Evolutionary conservation across 2,113 vertebrate genomes (phyloP), one percentile per base, ranked within the genome.

Genomic region (Cynoglossus semilaevis): DNA sequence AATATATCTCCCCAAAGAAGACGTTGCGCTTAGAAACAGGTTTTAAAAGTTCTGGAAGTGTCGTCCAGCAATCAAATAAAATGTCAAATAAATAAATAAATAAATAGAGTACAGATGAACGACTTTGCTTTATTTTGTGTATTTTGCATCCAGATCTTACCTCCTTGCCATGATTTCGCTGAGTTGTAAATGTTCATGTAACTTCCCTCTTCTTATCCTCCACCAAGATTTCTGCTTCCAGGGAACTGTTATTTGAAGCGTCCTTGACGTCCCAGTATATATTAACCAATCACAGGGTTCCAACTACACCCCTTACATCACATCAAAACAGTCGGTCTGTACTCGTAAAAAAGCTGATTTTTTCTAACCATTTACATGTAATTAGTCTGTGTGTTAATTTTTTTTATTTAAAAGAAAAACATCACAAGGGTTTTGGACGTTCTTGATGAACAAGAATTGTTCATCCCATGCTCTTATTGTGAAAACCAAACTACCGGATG

Each of bases 101-200:
- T 6, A 15, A 7, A 29, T 5, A 7, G 22, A 14, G n/a, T 0
- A 38, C 51, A 8, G 0, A 2, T 0, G 37, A n/a, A 5, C 36
- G 6, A 4, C n/a, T 35, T 1, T 59, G 5, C 0, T 11, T 5
- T 5, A 0, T 41, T 1, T 35, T 0, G 9, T 1, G 14, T 7
- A 5, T 9, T 11, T 10, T 0, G 2, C 0, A 2, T 12, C 1
- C 0, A 3, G 45, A 1, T 35, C 86, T 72, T 57, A 87, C 86
- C 83, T 15, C 5, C 16, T 74, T 1, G 79, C 63, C 86, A 88
- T 88, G 64, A 1, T 55, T 58, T 16, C 12, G 51, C 8, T 57
- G 14, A 17, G 67, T 41, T 3, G 19, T 54, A 44, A 54, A 59
- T 50, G 0, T 44, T 19, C 14, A 9, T 17, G n/a, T 43, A 8